These are phyloP conservation scores for Paratilapia polleni DNA, from an alignment of 2,113 vertebrate species.

Conservation along the genomic window DNA sequence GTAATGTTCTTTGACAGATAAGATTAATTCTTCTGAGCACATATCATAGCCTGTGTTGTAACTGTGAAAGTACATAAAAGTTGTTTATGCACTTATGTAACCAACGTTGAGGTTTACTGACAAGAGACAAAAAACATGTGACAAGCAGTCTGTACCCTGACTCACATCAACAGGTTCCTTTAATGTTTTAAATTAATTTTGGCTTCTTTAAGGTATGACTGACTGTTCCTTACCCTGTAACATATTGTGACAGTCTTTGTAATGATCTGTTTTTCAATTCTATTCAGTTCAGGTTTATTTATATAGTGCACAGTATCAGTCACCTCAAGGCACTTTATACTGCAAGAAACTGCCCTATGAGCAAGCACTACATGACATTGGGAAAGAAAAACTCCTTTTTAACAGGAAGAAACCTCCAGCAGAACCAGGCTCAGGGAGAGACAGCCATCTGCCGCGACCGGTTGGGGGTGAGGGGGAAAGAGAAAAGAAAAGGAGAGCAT, in stretches of 20 bases:
- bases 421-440: no score
- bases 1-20: background rate
- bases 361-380: no score
- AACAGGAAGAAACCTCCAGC: no score
- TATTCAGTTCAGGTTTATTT: no score
- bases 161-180: background rate
- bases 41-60: background rate
- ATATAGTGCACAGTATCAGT: no score
- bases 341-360: no score
- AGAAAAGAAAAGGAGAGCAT: no score
- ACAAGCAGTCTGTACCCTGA: background rate
- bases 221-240: background rate
- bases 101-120: background rate
- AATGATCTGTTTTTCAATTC: no score
- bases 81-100: background rate
- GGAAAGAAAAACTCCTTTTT: no score
- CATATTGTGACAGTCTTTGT: background rate
- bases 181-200: background rate
- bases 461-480: no score
- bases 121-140: background rate
- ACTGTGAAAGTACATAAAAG: background rate
- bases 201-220: background rate
- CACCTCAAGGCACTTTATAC: no score
- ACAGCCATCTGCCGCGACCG: no score
- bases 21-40: conserved; percentile 6